A percentile compares a stretch with the other conserved stretches of the same genome.
Conservation (phyloP, 2,797 vertebrate genomes). For the Acanthurus leucopareius region DNA sequence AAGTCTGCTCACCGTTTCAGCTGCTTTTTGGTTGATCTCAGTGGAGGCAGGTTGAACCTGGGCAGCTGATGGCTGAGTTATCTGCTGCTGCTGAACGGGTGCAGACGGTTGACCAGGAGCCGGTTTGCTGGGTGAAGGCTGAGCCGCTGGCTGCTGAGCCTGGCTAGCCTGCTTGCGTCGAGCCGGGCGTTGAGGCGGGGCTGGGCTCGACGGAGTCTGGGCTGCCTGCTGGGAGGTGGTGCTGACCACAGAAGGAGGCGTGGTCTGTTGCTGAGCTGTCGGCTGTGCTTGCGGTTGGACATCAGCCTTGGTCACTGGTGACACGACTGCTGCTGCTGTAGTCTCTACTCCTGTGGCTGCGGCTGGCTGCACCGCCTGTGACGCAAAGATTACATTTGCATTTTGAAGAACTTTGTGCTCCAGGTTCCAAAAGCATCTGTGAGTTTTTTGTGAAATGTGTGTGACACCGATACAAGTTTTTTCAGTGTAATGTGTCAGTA, state of each 20-base stretch:
- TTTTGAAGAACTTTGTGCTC: neutral
- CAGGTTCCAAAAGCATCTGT: neutral
- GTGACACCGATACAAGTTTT: neutral
- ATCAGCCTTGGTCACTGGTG: conserved; percentile 70
- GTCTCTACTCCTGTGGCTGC: conserved; percentile 77
- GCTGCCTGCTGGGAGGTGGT: conserved; percentile 72
- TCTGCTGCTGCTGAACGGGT: conserved; percentile 56
- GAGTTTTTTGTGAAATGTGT: neutral
- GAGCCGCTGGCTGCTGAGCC: conserved; percentile 58
- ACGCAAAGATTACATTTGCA: conserved; percentile 47
- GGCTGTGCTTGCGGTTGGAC: conserved; percentile 73
- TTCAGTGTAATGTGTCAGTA: neutral
- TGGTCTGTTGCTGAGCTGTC: conserved; percentile 63
- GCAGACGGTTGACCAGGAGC: conserved; percentile 41
- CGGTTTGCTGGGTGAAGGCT: conserved; percentile 63
- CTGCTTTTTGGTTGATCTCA: conserved; percentile 68
- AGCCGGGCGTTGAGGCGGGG: conserved; percentile 84
- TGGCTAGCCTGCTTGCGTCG: conserved; percentile 79
- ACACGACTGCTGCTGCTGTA: conserved; percentile 73
- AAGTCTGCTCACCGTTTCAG: conserved; percentile 64
- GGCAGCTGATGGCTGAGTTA: conserved; percentile 49
- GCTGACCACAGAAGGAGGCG: conserved; percentile 46
- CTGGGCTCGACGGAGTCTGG: conserved; percentile 81
- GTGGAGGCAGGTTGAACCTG: conserved; percentile 43
- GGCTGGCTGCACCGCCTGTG: conserved; percentile 74